A percentile compares a stretch with the other conserved stretches of the same genome.
These are phyloP conservation scores for Planiliza haematocheilus DNA, from an alignment of 2,113 vertebrate species.

Conservation along the genomic window DNA sequence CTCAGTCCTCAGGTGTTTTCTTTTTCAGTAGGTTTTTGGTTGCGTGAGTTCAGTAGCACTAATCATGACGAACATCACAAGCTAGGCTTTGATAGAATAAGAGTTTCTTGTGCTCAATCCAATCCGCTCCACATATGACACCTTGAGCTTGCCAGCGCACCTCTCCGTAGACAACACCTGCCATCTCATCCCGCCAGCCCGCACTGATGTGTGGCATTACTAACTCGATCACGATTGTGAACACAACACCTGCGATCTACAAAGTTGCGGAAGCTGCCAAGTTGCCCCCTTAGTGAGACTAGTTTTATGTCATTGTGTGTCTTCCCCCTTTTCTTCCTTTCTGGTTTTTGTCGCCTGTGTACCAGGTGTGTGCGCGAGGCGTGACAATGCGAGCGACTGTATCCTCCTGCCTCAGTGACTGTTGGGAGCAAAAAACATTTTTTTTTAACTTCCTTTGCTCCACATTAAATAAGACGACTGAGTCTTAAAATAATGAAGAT, in stretches of 20 bases:
- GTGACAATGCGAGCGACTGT: constrained; percentile 10
- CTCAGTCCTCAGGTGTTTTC: constrained; percentile 15
- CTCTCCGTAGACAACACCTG: constrained; percentile 60
- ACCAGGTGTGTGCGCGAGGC: constrained; percentile 24
- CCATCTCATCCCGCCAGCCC: constrained; percentile 49
- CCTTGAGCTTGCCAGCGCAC: constrained; percentile 41
- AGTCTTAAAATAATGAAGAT: constrained; percentile 19
- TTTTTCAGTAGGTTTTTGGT: constrained; percentile 21
- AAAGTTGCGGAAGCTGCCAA: constrained; percentile 54
- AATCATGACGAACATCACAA: constrained; percentile 51
- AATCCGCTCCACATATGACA: constrained; percentile 44
- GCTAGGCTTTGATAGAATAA: constrained; percentile 43
- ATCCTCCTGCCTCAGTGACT: not conserved
- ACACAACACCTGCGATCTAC: constrained; percentile 62
- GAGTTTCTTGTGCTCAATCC: constrained; percentile 54
- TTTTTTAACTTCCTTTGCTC: constrained; percentile 15
- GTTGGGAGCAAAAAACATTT: constrained; percentile 10
- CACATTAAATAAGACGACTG: constrained; percentile 13
- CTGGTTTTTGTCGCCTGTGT: constrained; percentile 24
- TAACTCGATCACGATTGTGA: constrained; percentile 55
- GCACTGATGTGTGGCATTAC: constrained; percentile 56
- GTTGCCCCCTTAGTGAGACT: constrained; percentile 32
- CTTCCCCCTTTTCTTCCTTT: constrained; percentile 1
- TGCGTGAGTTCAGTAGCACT: constrained; percentile 19
- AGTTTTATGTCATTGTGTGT: not conserved